Evolutionary conservation across 2,888 invertebrate species (phyloP), one percentile per base, ranked within the genome.

Genomic region (Megamerina dolium): DNA sequence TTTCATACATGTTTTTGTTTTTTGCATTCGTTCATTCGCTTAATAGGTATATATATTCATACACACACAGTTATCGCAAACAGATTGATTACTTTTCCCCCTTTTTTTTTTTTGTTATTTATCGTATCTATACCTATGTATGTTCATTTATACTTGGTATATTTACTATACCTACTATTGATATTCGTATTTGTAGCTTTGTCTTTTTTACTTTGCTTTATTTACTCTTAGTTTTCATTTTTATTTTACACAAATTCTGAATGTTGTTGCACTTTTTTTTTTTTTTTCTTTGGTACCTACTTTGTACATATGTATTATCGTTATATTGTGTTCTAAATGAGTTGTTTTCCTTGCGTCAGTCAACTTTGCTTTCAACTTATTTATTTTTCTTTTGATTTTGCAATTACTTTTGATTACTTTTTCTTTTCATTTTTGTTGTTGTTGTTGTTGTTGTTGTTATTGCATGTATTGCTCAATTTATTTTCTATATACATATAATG

Each of bases 281-380:
- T n/a, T n/a, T n/a, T n/a, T n/a, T n/a, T n/a, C n/a, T n/a, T n/a
- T n/a, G n/a, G n/a, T n/a, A n/a, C n/a, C n/a, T n/a, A n/a, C n/a
- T n/a, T n/a, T n/a, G n/a, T n/a, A n/a, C n/a, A n/a, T n/a, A n/a
- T n/a, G n/a, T n/a, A n/a, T n/a, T n/a, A n/a, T n/a, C n/a, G n/a
- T n/a, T n/a, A n/a, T n/a, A n/a, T n/a, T n/a, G n/a, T n/a, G n/a
- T n/a, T n/a, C n/a, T n/a, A n/a, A n/a, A n/a, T n/a, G n/a, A n/a
- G n/a, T n/a, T n/a, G n/a, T n/a, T n/a, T n/a, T n/a, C n/a, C n/a
- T 37, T 43, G 33, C 39, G 40, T 33, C 37, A 39, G 40, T 20
- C 30, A 32, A 37, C 33, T 40, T 20, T 43, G 31, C 37, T 33
- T 26, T 37, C 36, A 20, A 29, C 19, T 27, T 31, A 20, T 18